These are phyloP conservation scores for Masnerella sp. DNA, from an alignment of 2,888 invertebrate genomes.

Conservation along the genomic window DNA sequence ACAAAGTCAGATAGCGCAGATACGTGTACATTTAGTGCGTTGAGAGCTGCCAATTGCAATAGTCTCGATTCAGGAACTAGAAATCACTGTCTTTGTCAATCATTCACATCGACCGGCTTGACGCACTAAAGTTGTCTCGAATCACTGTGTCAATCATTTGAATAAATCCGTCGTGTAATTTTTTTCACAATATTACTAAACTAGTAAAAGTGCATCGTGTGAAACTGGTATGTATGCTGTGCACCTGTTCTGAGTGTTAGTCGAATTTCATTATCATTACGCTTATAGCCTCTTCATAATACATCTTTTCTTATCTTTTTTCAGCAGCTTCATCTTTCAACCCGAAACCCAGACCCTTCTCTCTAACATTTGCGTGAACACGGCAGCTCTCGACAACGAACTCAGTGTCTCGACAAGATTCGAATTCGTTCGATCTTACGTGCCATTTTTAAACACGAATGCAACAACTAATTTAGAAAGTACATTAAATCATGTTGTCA, in stretches of 20 bases:
- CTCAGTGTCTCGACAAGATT: slow-evolving; percentile 60
- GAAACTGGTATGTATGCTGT: neutral
- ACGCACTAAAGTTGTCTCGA: neutral
- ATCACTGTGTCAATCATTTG: too few species aligned
- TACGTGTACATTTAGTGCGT: slow-evolving; percentile 45
- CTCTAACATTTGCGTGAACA: slow-evolving; percentile 79
- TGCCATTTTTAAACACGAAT: slow-evolving; percentile 6
- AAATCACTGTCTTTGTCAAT: slow-evolving; percentile 12
- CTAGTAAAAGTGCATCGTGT: too few species aligned
- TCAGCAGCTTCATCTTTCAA: slow-evolving; percentile 82
- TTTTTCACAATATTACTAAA: too few species aligned
- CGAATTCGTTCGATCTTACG: slow-evolving; percentile 30
- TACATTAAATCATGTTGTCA: slow-evolving; percentile 38
- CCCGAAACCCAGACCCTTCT: slow-evolving; percentile 81
- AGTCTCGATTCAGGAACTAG: slow-evolving; percentile 52
- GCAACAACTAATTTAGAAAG: slow-evolving; percentile 30
- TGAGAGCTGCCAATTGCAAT: slow-evolving; percentile 67
- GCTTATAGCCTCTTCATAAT: slow-evolving; percentile 65
- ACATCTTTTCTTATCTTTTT: slow-evolving; percentile 77
- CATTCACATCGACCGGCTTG: slow-evolving; percentile 8
- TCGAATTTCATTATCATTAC: neutral
- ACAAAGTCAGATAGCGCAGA: neutral
- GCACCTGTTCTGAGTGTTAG: neutral
- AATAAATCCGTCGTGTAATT: too few species aligned
- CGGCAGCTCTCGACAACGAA: slow-evolving; percentile 75